Evolutionary conservation across 2,888 invertebrate species (phyloP).

Genomic region (Aromia moschata): DNA sequence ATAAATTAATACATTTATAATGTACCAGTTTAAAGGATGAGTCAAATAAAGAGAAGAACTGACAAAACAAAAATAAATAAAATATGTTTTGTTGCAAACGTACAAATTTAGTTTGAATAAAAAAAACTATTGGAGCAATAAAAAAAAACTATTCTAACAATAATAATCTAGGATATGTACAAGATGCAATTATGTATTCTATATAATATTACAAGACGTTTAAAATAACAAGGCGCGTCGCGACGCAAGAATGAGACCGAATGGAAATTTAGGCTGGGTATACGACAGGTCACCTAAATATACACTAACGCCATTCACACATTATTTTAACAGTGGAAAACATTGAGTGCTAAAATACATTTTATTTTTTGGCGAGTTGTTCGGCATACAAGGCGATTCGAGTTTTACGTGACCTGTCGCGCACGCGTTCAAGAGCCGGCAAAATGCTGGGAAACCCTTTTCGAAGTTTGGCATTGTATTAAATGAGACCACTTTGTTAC

Average conservation of each 20-base stretch:
- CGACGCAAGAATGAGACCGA: slow-evolving; percentile 44
- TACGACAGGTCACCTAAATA: no score
- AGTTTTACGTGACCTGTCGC: no score
- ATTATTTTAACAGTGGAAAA: no score
- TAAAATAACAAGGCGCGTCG: slow-evolving; percentile 51
- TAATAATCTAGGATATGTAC: slow-evolving; percentile 44
- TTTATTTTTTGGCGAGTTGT: no score
- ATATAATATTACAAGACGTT: slow-evolving; percentile 55
- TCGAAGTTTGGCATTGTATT: slow-evolving; percentile 28
- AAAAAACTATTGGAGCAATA: slow-evolving; percentile 35
- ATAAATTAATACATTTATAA: slow-evolving; percentile 25
- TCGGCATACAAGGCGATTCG: no score
- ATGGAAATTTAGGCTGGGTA: slow-evolving; percentile 4
- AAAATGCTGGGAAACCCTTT: no score
- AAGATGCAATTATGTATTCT: slow-evolving; percentile 47
- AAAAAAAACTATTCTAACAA: slow-evolving; percentile 42
- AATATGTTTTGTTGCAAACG: slow-evolving; percentile 34
- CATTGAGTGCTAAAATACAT: no score
- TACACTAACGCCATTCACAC: no score
- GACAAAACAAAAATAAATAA: slow-evolving; percentile 32
- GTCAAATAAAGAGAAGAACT: slow-evolving; percentile 1
- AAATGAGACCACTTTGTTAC: slow-evolving; percentile 35
- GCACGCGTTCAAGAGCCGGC: no score
- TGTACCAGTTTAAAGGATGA: slow-evolving; percentile 7
- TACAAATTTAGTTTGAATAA: slow-evolving; percentile 30